Base-by-base conservation (phyloP, 2,797 vertebrate species). In the Pangasius djambal region DNA sequence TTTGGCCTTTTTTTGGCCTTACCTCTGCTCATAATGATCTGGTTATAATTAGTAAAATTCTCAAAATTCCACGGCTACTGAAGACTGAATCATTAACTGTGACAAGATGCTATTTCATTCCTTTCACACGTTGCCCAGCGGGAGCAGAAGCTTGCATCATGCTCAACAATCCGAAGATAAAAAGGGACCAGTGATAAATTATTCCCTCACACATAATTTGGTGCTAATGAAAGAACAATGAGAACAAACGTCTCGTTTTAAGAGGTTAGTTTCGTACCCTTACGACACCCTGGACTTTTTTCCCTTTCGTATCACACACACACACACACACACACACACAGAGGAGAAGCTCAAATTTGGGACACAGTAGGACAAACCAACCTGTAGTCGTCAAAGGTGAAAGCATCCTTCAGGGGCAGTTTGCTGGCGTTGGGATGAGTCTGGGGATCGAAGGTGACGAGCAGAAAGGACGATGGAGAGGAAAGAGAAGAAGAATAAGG, bases 351-450 rank as follows among this genome's bases (percentile, higher is more conserved):
- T 82, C 9, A 61, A 63, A 83, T 83, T 61, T 65, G 69, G 90
- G 77, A 89, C 84, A 81, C 6, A 59, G 50, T 74, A 84, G 86
- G 85, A 89, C 88, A 74, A 91, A 97, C 98, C 93, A 93, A 99
- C 98, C 98, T 99, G 97, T 99, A 99, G 97, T 99, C 98, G 8
- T 99, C 98, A 50, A 97, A 99, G 85, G 98, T 99, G 96, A 99
- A 99, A 94, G 97, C 96, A 94, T 99, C 98, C 97, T 98, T 99
- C 95, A 99, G 94, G 93, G 98, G 97, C 94, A 99, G 96, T 94
- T 98, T 99, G 96, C 95, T 97, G 96, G 98, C 98, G 86, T 98
- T 97, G 72, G 98, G 98, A 95, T 99, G 98, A 94, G 97, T 98
- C 98, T 99, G 94, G 92, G 93, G 95, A 96, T 93, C 40, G 59